phyloP scores from a whole-genome alignment of 1,140 invertebrate species.

The Harlomillsia oculata region DNA sequence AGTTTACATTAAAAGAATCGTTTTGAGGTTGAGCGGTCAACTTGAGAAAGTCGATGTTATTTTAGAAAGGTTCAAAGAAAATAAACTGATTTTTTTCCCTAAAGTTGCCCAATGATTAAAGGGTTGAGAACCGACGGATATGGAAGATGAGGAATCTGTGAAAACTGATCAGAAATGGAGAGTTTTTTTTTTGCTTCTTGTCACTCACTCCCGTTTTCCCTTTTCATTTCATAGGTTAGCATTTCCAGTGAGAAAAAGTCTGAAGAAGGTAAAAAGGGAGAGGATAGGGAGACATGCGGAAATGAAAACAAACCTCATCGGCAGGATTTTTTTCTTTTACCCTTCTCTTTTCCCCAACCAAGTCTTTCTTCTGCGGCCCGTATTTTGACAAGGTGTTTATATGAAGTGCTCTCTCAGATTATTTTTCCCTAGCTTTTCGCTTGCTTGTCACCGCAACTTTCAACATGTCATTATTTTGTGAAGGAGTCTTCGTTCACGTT shows the following conservation, averaged over 20 bases:
- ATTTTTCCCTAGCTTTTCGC: too few relatives aligned
- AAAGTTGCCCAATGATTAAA: constrained; percentile 24
- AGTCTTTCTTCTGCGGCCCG: too few relatives aligned
- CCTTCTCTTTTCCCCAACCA: too few relatives aligned
- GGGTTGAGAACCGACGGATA: constrained; percentile 19
- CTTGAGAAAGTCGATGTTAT: neutral
- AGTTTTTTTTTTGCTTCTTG: neutral
- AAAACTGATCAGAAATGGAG: neutral
- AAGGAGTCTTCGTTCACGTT: neutral
- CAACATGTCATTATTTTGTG: neutral
- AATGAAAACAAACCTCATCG: too few relatives aligned
- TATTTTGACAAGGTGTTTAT: constrained; percentile 14
- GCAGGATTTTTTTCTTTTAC: too few relatives aligned
- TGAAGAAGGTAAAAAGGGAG: too few relatives aligned
- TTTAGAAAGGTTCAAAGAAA: constrained; percentile 13
- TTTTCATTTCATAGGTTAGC: constrained; percentile 6
- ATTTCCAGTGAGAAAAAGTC: too few relatives aligned
- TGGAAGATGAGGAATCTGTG: constrained; percentile 2
- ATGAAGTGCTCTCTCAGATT: too few relatives aligned
- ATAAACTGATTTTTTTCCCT: constrained; percentile 18
- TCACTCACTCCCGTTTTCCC: neutral
- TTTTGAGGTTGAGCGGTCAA: neutral
- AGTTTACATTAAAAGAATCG: neutral
- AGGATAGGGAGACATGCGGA: too few relatives aligned
- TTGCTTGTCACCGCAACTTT: too few relatives aligned